phyloP scores from a whole-genome alignment of 53 echinoderm and acorn worm species.

The Luidia sarsii region DNA sequence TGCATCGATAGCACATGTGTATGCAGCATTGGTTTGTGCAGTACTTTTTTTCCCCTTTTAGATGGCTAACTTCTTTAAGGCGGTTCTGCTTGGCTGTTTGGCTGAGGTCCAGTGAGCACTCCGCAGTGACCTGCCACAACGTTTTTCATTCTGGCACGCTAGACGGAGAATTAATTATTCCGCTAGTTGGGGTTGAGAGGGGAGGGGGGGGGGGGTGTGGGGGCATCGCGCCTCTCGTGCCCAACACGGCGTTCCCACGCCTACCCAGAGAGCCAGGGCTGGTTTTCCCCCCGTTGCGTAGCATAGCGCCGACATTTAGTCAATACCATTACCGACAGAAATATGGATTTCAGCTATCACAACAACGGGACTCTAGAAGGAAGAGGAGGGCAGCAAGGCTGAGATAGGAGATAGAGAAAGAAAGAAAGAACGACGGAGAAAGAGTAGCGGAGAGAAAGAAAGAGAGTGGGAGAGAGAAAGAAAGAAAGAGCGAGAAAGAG shows the following conservation, averaged over 20 bases:
- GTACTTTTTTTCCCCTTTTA: too few relatives aligned
- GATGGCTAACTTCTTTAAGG: too few relatives aligned
- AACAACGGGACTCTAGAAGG: slow-evolving; percentile 5
- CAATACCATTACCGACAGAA: slow-evolving; percentile 58
- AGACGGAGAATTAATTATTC: slow-evolving; percentile 38
- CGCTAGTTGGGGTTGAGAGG: not conserved
- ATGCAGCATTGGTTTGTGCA: too few relatives aligned
- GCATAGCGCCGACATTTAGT: slow-evolving; percentile 11
- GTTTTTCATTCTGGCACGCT: slow-evolving; percentile 24
- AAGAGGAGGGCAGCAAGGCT: not conserved
- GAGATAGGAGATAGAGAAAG: too few relatives aligned
- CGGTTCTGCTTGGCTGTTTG: too few relatives aligned
- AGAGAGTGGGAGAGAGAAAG: too few relatives aligned
- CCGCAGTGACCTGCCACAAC: slow-evolving; percentile 6
- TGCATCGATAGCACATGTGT: too few relatives aligned
- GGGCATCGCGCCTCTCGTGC: not conserved
- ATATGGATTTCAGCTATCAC: slow-evolving; percentile 55
- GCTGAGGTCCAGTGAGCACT: too few relatives aligned
- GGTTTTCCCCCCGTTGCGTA: not conserved
- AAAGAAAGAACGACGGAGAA: too few relatives aligned
- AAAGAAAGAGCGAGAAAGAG: too few relatives aligned
- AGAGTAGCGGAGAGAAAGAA: too few relatives aligned
- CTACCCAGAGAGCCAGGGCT: not conserved
- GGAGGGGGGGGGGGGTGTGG: not conserved
- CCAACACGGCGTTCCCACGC: slow-evolving; percentile 1